Evolutionary conservation across 2,113 vertebrate genomes (phyloP).

Genomic region (Paramisgurnus dabryanus): DNA sequence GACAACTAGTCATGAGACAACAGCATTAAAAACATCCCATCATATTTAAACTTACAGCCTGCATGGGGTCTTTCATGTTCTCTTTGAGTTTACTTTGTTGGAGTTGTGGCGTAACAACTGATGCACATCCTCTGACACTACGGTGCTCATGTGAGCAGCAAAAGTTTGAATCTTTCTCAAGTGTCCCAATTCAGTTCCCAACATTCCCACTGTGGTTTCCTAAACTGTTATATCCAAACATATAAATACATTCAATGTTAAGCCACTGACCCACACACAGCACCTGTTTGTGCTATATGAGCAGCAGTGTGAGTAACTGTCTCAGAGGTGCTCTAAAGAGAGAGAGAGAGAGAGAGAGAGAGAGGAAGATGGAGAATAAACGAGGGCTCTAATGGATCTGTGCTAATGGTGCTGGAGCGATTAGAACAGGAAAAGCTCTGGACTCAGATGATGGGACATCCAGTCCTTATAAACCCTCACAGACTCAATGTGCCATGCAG

Average conservation of each 20-base stretch:
- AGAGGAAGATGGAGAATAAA: constrained; percentile 30
- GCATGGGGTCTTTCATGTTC: too few relatives aligned
- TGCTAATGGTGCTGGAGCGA: constrained; percentile 67
- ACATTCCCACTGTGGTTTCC: background rate
- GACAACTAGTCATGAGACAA: too few relatives aligned
- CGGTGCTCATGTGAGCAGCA: too few relatives aligned
- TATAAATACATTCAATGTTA: background rate
- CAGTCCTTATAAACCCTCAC: constrained; percentile 36
- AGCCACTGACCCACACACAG: background rate
- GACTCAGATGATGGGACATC: constrained; percentile 46
- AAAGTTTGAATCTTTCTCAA: too few relatives aligned
- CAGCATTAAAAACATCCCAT: too few relatives aligned
- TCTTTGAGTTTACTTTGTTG: too few relatives aligned
- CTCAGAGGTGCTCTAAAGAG: constrained; percentile 75
- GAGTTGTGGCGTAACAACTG: too few relatives aligned
- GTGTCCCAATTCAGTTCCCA: background rate
- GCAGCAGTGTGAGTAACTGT: constrained; percentile 53
- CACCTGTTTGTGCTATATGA: constrained; percentile 47
- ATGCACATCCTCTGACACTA: too few relatives aligned
- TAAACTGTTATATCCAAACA: too few relatives aligned
- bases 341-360: constrained; percentile 62
- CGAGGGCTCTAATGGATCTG: constrained; percentile 69
- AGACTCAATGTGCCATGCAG: constrained; percentile 18
- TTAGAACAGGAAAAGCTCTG: constrained; percentile 74
- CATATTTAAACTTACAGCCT: too few relatives aligned